Evolutionary conservation across 2,113 vertebrate genomes (phyloP), one percentile per base, ranked within the genome.

Genomic region (Formicarius rufipectus): DNA sequence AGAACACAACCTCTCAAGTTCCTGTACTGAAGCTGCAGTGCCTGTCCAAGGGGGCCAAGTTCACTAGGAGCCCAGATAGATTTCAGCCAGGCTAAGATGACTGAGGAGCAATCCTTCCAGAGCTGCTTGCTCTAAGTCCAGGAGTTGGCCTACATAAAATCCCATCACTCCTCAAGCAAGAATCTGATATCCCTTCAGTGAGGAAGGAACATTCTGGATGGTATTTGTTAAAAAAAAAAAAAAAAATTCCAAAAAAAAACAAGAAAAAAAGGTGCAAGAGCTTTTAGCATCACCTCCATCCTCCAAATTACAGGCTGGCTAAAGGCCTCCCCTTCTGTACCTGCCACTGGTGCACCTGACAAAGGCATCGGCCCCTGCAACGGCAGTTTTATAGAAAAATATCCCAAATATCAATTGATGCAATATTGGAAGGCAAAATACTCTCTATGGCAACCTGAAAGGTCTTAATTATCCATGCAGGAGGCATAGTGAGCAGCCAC

Each of bases 361-460:
- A 93, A 73, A 87, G 84, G 6, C 49, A 87, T 39, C 79, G 37
- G 27, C 83, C 81, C 67, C 69, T 82, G 52, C 83, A 68, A 68
- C 2, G 1, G 25, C 12, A 12, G 5, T 50, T 86, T 40, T 9
- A 66, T 14, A 87, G 62, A 84, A 87, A 91, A 87, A 47, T 24
- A 79, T 69, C 91, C 74, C 89, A 84, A 72, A 64, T 59, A 76
- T 35, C 77, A 84, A 89, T 10, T 5, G 62, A 73, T 84, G 78
- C 63, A 5, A 62, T 52, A 84, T 14, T 55, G 74, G 91, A 82
- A 95, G 75, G 66, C 52, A 83, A 86, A 93, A 83, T 68, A 44
- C 39, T 94, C 90, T 93, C 94, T 96, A 93, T 87, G 90, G 92
- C 95, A 95, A 94, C 93, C 77, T 24, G 62, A 72, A 94, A 94